Base-by-base conservation (phyloP, 2,113 vertebrate species). In the Dicerorhinus sumatrensis region DNA sequence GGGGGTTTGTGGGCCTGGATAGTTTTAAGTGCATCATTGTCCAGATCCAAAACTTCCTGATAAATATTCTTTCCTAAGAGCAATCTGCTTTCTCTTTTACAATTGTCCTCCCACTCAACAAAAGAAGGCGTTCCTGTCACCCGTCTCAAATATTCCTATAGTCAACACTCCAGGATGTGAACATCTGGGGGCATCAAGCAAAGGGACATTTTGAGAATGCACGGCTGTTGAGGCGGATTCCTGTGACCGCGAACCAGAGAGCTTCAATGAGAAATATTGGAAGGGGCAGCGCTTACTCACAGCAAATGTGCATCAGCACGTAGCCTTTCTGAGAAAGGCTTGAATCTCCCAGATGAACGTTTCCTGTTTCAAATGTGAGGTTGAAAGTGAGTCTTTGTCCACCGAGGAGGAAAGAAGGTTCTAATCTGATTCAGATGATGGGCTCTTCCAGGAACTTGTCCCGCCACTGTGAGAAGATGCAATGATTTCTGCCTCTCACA, bases 11-110 rank as follows among this genome's bases (percentile, higher is more conserved):
- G 67, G 67, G 16, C 16, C 36, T 69, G 65, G 51, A n/a, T 79
- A 75, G 42, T 46, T 94, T 90, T 58, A 85, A 93, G 89, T 60
- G 63, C 33, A 70, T 76, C 36, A 48, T 72, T 75, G 65, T 91
- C 33, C 67, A 81, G 81, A 91, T 11, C 29, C 33, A 72, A 20
- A 82, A 12, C 14, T 91, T 93, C 39, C 39, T 92, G 75, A 75
- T 31, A 13, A 27, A 76, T 54, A 54, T 72, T 58, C 25, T 82
- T 1, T 33, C 11, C 31, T 94, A 72, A 89, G 91, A 39, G 93
- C 36, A 96, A 62, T 77, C 70, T 65, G 11, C 36, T 36, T 89
- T 51, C 33, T 51, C 69, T 75, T 90, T 94, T 46, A 60, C 76
- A 76, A 93, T 51, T 29, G n/a, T 91, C 36, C 11, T 83, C 13